Base-by-base conservation (phyloP, 2,797 vertebrate genomes). In the Cirrhinus mrigala region DNA sequence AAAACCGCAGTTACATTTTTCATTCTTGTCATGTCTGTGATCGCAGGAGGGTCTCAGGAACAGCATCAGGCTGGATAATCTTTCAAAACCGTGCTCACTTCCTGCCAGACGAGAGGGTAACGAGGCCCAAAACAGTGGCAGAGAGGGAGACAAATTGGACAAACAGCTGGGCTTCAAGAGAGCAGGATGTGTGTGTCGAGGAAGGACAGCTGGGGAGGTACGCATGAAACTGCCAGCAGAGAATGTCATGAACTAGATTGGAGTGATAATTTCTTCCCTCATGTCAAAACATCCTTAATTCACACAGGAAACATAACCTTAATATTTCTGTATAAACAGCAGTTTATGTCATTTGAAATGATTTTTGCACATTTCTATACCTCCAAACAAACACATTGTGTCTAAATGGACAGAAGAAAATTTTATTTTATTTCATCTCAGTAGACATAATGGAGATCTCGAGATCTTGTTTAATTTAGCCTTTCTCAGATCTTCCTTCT, bases 81-180 rank as follows among this genome's bases (percentile, higher is more conserved):
- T 77, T 76, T 84, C 48, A 76, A 75, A 68, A 29, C 33, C 20
- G 1, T 27, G 82, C 54, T 70, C 62, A 87, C 20, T 69, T 84
- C 44, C 78, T 70, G 78, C 71, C 52, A 77, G 78, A 81, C 46
- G 5, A 52, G 78, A 81, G 73, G 73, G 82, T 83, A 81, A 70
- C 76, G 15, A 76, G 62, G 69, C 54, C 78, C 79, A 77, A 84
- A 84, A 77, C 83, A 75, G 40, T 82, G 82, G 40, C 73, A 87
- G 79, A 82, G 64, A 82, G 80, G 66, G 74, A 81, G 82, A 85
- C 79, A 85, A 87, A 87, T 85, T 86, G 78, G 78, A 78, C 84
- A 86, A 77, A 84, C 84, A 84, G 60, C 79, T 86, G 81, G 66
- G n/a, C 58, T 75, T 68, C 33, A 33, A 64, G 74, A 76, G 68